Conservation (phyloP, 2,888 invertebrate genomes). For the Apamea monoglypha region DNA sequence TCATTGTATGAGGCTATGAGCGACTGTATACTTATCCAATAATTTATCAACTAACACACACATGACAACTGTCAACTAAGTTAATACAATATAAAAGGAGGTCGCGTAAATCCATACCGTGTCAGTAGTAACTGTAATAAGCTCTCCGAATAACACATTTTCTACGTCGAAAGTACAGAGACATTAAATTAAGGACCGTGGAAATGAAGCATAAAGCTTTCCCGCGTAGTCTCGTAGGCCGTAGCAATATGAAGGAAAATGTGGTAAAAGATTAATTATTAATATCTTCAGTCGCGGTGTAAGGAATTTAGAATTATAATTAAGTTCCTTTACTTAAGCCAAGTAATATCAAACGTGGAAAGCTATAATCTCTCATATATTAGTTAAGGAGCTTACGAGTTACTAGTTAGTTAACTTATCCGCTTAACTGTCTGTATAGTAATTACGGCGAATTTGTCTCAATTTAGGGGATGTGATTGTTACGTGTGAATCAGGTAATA, state of each 20-base stretch:
- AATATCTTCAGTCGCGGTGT: conserved; percentile 24
- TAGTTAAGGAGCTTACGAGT: conserved; percentile 41
- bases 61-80: neutral
- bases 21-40: conserved; percentile 18
- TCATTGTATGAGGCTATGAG: conserved; percentile 44
- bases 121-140: conserved; percentile 32
- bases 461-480: conserved; percentile 26
- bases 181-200: conserved; percentile 43
- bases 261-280: conserved; percentile 37
- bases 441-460: conserved; percentile 35
- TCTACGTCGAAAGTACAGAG: conserved; percentile 38
- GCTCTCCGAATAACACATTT: conserved; percentile 25
- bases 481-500: conserved; percentile 16
- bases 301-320: conserved; percentile 32
- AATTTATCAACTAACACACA: conserved; percentile 16
- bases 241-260: conserved; percentile 37
- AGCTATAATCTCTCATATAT: conserved; percentile 26
- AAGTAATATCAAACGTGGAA: conserved; percentile 27
- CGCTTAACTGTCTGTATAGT: conserved; percentile 32
- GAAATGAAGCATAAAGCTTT: conserved; percentile 56
- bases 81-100: conserved; percentile 18
- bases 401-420: conserved; percentile 42
- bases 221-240: conserved; percentile 14
- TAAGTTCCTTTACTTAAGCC: conserved; percentile 27
- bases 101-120: conserved; percentile 18